Evolutionary conservation across 2,113 vertebrate species (phyloP), one percentile per base, ranked within the genome.

Genomic region (Hippocampus mohnikei): DNA sequence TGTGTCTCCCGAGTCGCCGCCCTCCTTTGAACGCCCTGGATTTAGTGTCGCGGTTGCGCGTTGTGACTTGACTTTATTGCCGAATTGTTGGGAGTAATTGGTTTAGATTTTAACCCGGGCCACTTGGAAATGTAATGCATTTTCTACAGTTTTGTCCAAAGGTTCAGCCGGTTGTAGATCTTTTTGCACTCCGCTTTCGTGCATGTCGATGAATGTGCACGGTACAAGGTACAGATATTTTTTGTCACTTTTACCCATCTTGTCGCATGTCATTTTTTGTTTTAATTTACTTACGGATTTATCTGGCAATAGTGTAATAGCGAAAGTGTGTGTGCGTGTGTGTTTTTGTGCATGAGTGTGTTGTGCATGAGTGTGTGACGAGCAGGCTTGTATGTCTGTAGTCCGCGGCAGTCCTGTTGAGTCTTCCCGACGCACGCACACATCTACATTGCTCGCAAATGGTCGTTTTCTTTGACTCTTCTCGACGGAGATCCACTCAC

Each of bases 61-160:
- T 52, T 67, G 70, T 73, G 79, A 81, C 77, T 81, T 72, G 72
- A 85, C 68, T 82, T 85, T 82, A 81, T 76, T 78, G 64, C 71
- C 70, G 75, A 82, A 82, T 76, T 77, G 66, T 70, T 73, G 75
- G 76, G 70, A 53, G 40, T 41, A 74, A 42, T 5, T 16, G 52
- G 64, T 42, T 73, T 68, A 50, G 59, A 58, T 59, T 63, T 70
- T 59, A 64, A 70, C 40, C 53, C 0, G 37, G 63, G 16, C 15
- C 18, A 60, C 50, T 52, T 48, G 2, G 50, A 37, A 60, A 55
- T 25, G 4, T 25, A 66, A 78, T 33, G 50, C 8, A 20, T 65
- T 80, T 61, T 67, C 42, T 58, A 55, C 71, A 0, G 23, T 21
- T 73, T 84, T 72, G 25, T 53, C 29, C 60, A 79, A 61, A 68